phyloP scores from a whole-genome alignment of 2,797 vertebrate species.

The Crax fasciolata region DNA sequence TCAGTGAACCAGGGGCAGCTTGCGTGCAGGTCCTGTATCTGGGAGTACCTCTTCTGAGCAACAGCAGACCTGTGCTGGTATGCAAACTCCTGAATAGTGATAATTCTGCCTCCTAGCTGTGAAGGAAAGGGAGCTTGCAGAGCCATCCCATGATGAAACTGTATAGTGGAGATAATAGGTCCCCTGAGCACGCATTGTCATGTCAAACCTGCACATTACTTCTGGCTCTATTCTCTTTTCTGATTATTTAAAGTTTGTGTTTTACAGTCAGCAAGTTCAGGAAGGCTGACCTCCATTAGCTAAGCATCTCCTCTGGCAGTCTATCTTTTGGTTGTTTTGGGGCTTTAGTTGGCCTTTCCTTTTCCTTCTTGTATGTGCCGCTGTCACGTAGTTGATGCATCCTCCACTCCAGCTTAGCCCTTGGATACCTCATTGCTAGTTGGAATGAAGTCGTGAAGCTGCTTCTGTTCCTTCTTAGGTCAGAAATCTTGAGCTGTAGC shows the following conservation, averaged over 20 bases:
- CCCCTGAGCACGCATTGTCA: background rate
- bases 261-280: background rate
- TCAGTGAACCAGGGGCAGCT: background rate
- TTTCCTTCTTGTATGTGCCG: background rate
- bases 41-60: background rate
- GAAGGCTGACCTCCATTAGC: background rate
- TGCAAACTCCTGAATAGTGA: fast-evolving
- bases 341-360: background rate
- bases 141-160: background rate
- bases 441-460: background rate
- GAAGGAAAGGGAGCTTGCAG: background rate
- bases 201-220: background rate
- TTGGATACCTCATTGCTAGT: background rate
- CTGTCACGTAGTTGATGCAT: background rate
- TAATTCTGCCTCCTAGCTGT: background rate
- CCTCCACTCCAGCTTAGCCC: fast-evolving
- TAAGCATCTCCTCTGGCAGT: background rate
- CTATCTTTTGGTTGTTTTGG: background rate
- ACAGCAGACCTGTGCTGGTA: background rate
- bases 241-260: background rate
- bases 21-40: fast-evolving
- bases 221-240: background rate
- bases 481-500: background rate
- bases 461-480: background rate
- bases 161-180: fast-evolving